phyloP scores from a whole-genome alignment of 2,113 vertebrate species.

The Nannobrachium achirus region DNA sequence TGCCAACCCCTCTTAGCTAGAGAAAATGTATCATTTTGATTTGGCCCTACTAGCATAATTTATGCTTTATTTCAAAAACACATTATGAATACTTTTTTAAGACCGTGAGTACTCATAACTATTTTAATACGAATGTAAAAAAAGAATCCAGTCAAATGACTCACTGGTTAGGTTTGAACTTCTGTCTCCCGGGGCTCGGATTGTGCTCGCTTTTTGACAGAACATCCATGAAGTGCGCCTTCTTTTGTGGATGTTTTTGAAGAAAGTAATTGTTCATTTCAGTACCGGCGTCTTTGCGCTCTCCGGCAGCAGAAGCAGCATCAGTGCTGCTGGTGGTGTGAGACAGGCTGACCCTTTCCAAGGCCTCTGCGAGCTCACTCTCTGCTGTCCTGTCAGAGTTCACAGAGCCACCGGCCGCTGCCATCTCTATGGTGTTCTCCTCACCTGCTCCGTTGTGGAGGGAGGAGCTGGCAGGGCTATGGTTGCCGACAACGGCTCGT shows the following conservation, averaged over 20 bases:
- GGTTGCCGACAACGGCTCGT: constrained; percentile 8
- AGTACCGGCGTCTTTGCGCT: constrained; percentile 35
- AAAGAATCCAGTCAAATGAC: constrained; percentile 62
- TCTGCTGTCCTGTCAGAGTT: constrained; percentile 58
- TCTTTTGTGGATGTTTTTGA: constrained; percentile 63
- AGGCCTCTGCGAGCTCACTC: constrained; percentile 72
- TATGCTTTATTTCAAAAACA: too few relatives aligned
- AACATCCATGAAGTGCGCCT: constrained; percentile 84
- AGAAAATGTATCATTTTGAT: too few relatives aligned
- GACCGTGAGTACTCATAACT: too few relatives aligned
- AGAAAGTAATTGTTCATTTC: constrained; percentile 55
- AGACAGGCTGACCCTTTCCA: constrained; percentile 80
- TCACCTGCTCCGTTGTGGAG: constrained; percentile 9
- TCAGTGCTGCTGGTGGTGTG: constrained; percentile 35
- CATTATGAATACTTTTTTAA: too few relatives aligned
- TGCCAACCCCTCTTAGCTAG: too few relatives aligned
- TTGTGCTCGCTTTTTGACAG: constrained; percentile 80
- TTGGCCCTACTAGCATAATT: too few relatives aligned
- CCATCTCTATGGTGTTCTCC: constrained; percentile 45
- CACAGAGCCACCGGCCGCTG: constrained; percentile 27
- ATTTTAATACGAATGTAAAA: too few relatives aligned
- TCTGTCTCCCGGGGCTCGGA: constrained; percentile 69
- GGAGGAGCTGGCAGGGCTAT: too few relatives aligned
- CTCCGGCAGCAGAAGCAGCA: constrained; percentile 22
- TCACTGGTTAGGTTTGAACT: constrained; percentile 90